A percentile compares a stretch with the other conserved stretches of the same genome.
phyloP scores from a whole-genome alignment of 2,113 vertebrate genomes.

The Falcunculus frontatus region DNA sequence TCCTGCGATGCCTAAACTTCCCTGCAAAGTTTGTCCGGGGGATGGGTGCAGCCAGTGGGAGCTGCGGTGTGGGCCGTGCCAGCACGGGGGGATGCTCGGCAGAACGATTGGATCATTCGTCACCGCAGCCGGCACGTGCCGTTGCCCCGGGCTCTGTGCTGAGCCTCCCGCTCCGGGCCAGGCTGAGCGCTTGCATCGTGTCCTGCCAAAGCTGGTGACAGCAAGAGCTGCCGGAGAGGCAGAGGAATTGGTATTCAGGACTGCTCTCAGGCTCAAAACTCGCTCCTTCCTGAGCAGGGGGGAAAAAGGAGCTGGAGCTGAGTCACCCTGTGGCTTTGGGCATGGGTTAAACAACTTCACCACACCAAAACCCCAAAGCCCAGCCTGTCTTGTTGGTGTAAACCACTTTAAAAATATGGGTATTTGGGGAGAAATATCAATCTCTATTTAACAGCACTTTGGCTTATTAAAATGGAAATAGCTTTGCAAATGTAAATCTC shows the following conservation, averaged over 20 bases:
- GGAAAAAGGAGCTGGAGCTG: not conserved
- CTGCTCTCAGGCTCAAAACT: not conserved
- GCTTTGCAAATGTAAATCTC: constrained; percentile 53
- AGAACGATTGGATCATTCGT: rapidly evolving
- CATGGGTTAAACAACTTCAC: not conserved
- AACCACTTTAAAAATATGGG: constrained; percentile 7
- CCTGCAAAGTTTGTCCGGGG: not conserved
- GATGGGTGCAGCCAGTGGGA: not conserved
- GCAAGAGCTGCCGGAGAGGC: not conserved
- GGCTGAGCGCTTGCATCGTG: not conserved
- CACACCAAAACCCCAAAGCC: not conserved
- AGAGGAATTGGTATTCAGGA: not conserved
- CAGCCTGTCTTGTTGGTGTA: not conserved
- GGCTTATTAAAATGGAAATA: constrained; percentile 53
- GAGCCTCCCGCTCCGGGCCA: not conserved
- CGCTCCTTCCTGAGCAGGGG: not conserved
- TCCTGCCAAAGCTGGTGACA: not conserved
- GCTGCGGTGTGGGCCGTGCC: rapidly evolving
- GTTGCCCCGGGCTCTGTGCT: not conserved
- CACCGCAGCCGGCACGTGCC: not conserved
- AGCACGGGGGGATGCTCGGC: rapidly evolving
- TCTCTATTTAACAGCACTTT: constrained; percentile 51
- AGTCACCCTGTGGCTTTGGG: not conserved
- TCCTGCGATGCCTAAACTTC: not conserved
- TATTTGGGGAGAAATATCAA: constrained; percentile 50